Base-by-base conservation (phyloP, 2,113 vertebrate species). In the Pelodiscus sinensis region DNA sequence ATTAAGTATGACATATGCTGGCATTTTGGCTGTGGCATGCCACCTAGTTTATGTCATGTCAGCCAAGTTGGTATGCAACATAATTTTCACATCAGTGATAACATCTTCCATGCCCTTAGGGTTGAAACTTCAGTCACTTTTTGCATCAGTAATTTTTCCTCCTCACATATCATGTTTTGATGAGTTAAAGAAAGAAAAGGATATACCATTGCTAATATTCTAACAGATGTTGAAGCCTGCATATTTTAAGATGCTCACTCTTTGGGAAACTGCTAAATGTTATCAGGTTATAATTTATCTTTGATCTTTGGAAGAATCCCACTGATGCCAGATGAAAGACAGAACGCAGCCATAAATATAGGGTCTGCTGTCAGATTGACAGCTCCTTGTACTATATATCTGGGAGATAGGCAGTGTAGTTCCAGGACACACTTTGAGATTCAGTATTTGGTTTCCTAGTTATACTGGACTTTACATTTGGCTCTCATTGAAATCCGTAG, bases 381-480 rank as follows among this genome's bases (percentile, higher is more conserved):
- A 81, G 79, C 86, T 83, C 65, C 89, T 87, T 38, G 92, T 86
- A 31, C 87, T 82, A 68, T 79, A 50, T 35, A 90, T 84, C 31
- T 78, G 82, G 56, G 80, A 93, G 56, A 92, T 81, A 27, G 58
- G 84, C 52, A 27, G 12, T 15, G 44, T 57, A n/a, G 31, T 27
- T n/a, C 35, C 25, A 88, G 35, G 80, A 24, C n/a, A 79, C 73
- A 79, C 65, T 91, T 68, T 5, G 18, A 44, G 81, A 88, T 75
- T 87, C 9, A 62, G 52, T 88, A 95, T 90, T 83, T 2, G 35
- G 62, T 35, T 94, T 91, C 88, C 27, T 92, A 93, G 96, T 92
- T 85, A 95, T 92, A 54, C 81, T 62, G 31, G 38, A 94, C 57
- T 60, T 60, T 0, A 6, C 56, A 19, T 93, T 95, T 94, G 95